Evolutionary conservation across 2,113 vertebrate species (phyloP).

Genomic region (Pseudorectes ferrugineus): DNA sequence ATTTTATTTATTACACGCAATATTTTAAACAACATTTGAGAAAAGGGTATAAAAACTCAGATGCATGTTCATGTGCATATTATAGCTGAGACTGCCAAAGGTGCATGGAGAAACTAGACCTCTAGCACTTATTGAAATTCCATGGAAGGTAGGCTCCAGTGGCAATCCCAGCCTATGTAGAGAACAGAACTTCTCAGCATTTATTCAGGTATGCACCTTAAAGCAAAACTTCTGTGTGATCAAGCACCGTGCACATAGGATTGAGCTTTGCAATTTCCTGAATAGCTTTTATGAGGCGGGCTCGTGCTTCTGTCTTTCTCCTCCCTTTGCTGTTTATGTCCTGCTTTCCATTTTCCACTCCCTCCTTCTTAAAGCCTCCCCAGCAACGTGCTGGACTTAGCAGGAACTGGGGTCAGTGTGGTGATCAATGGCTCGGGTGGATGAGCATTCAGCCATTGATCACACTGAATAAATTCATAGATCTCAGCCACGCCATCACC

Average conservation of each 20-base stretch:
- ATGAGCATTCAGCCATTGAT: conserved; percentile 13
- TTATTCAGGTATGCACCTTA: conserved; percentile 4
- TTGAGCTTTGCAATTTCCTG: conserved; percentile 32
- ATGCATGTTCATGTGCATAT: not conserved
- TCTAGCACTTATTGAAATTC: not conserved
- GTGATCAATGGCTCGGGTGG: conserved; percentile 29
- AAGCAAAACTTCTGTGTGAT: conserved; percentile 2
- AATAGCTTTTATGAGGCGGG: not conserved
- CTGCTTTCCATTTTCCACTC: not conserved
- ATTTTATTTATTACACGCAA: not conserved
- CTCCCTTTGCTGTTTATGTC: not conserved
- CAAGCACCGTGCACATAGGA: not conserved
- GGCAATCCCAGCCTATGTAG: not conserved
- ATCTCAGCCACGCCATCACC: not conserved
- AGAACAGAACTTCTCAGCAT: not conserved
- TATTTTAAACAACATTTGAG: not conserved
- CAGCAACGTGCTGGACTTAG: not conserved
- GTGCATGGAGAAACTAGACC: not conserved
- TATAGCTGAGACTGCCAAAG: not conserved
- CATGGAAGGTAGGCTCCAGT: not conserved
- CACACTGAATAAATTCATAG: not conserved
- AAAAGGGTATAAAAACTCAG: not conserved
- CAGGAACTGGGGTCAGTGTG: conserved; percentile 34
- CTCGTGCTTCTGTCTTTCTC: not conserved
- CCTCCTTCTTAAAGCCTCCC: not conserved